These are phyloP conservation scores for Sylvilagus bachmani DNA, from an alignment of 2,113 vertebrate species.

Conservation along the genomic window DNA sequence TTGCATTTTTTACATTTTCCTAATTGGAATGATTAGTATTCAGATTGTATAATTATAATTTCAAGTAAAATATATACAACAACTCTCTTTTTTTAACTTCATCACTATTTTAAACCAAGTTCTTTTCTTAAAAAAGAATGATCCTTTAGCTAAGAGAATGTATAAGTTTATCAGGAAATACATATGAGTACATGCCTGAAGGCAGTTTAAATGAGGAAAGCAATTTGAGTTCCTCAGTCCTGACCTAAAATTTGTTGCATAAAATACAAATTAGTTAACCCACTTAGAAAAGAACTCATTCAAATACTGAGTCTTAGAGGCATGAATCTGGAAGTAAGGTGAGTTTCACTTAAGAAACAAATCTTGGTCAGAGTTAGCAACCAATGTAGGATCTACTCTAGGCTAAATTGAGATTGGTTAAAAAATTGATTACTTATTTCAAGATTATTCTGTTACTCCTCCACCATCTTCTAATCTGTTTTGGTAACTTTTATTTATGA, in stretches of 20 bases:
- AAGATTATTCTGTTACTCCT: neutral
- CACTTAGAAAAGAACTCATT: slow-evolving; percentile 64
- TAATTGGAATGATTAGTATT: slow-evolving; percentile 46
- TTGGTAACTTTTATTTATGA: neutral
- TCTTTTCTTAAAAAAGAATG: neutral
- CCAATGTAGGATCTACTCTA: neutral
- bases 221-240: slow-evolving; percentile 74
- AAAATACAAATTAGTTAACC: slow-evolving; percentile 79
- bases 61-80: slow-evolving; percentile 39
- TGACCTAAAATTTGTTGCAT: slow-evolving; percentile 77
- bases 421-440: neutral
- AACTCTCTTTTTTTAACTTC: neutral
- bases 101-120: slow-evolving; percentile 71
- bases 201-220: slow-evolving; percentile 83
- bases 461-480: neutral
- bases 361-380: neutral
- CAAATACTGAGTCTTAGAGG: neutral
- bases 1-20: neutral
- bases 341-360: neutral
- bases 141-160: slow-evolving; percentile 60
- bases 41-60: slow-evolving; percentile 36
- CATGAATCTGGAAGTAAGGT: neutral
- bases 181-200: slow-evolving; percentile 73
- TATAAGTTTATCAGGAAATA: slow-evolving; percentile 75
- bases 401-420: neutral